Base-by-base conservation (phyloP, 2,797 vertebrate genomes). In the Lepilemur septentrionalis region DNA sequence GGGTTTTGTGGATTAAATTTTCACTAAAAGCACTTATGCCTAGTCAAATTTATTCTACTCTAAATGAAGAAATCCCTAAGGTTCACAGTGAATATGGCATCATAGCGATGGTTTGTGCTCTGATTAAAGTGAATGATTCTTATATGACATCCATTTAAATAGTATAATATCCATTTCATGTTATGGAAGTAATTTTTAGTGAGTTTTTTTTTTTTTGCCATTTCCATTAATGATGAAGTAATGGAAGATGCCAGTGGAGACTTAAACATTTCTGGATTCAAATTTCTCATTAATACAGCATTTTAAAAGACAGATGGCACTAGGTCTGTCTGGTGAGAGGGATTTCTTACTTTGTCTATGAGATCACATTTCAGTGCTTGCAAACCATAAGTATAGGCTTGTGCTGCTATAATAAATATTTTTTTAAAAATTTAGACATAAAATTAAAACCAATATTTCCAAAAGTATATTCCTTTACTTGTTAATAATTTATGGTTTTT, bases 41-140 rank as follows among this genome's bases (percentile, higher is more conserved):
- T 65, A 94, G 85, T 93, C 55, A 92, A 98, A 98, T 85, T 97
- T 72, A 75, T 96, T 38, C 67, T 32, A 79, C 46, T 93, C 76
- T 90, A 98, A 98, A 98, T 97, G 95, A 98, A 92, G 91, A 97
- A 98, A 94, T 96, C 97, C 95, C 90, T 88, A 97, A 97, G 96
- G 95, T 98, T 97, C 97, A 96, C 76, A 73, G 28, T 85, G 91
- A 96, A 23, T 82, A 97, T 97, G 97, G 94, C 85, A 96, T 95
- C 78, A 83, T 94, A 93, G 80, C 84, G 92, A 84, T 80, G 94
- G 95, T 97, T 98, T 97, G 92, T 83, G 86, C 81, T 95, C 91
- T 98, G 97, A 98, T 98, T 98, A 98, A 98, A 98, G 94, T 20
- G 96, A 94, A 97, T 97, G 97, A 94, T 97, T 98, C 98, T 98